Percentiles rank a stretch among this genome's conserved stretches.
phyloP scores from a whole-genome alignment of 2,113 vertebrate species.

The Poicephalus gulielmi region DNA sequence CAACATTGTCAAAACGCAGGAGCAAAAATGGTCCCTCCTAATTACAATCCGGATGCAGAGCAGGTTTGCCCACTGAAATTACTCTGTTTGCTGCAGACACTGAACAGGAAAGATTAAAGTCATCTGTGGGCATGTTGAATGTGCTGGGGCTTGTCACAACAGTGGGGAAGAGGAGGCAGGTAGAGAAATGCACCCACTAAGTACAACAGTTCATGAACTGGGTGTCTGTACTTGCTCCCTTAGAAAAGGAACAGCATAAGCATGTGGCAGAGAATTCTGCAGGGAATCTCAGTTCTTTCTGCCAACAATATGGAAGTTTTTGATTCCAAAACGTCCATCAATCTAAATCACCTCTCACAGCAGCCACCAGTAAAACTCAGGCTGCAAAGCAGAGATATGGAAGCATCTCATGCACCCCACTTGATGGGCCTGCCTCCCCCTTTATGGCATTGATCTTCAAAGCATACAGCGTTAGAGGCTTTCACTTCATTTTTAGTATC shows the following conservation, averaged over 20 bases:
- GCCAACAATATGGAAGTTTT: neutral
- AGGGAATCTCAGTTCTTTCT: neutral
- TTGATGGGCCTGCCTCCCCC: neutral
- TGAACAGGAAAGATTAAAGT: neutral
- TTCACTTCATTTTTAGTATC: neutral
- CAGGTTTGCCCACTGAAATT: neutral
- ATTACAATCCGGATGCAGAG: neutral
- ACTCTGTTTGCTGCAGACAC: neutral
- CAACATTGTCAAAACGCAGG: neutral
- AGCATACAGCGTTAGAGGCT: neutral
- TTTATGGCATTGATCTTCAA: neutral
- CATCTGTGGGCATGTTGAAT: neutral
- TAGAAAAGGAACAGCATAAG: neutral
- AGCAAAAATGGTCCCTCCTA: neutral
- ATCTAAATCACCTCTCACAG: neutral
- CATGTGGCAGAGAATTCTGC: neutral
- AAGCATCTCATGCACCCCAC: rapidly evolving
- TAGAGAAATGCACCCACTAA: neutral
- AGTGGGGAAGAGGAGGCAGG: neutral
- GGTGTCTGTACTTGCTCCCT: neutral
- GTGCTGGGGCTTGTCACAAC: neutral
- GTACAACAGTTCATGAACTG: neutral
- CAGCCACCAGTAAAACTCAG: neutral
- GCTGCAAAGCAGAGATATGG: neutral
- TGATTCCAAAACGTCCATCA: neutral